phyloP scores from a whole-genome alignment of 2,113 vertebrate genomes.

The Eupsittula cactorum region DNA sequence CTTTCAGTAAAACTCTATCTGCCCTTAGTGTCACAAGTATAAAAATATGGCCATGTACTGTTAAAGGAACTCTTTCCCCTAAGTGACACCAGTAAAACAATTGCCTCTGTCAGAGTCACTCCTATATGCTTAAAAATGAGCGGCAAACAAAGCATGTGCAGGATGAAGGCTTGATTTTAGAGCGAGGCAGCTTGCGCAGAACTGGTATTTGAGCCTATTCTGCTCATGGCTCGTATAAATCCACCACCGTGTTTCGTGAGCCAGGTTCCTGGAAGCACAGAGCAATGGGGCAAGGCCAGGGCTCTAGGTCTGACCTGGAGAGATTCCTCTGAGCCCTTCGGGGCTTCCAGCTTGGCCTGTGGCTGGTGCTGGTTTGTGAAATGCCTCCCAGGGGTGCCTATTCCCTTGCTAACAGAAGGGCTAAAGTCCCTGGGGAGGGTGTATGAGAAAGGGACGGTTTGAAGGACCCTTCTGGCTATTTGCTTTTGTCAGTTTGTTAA shows the following conservation, averaged over 20 bases:
- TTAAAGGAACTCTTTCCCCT: neutral
- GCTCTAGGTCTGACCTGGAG: neutral
- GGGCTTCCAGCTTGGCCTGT: neutral
- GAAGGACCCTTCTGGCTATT: neutral
- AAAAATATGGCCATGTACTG: neutral
- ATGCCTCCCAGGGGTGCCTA: neutral
- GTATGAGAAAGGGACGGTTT: neutral
- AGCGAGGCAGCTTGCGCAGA: neutral
- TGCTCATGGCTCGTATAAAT: neutral
- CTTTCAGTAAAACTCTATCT: constrained; percentile 48
- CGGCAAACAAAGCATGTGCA: neutral
- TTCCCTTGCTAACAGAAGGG: neutral
- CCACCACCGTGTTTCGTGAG: rapidly evolving
- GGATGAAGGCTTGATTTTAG: neutral
- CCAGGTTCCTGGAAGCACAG: neutral
- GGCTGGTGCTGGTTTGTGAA: neutral
- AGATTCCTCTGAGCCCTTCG: rapidly evolving
- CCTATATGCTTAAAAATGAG: neutral
- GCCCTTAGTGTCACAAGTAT: neutral
- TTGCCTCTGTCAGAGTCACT: neutral
- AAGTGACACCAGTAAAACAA: neutral
- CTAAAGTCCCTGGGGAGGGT: neutral
- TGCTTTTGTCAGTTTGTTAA: neutral
- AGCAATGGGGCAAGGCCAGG: neutral
- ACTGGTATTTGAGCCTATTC: rapidly evolving